A percentile compares a stretch with the other conserved stretches of the same genome.
Conservation (phyloP, 2,113 vertebrate genomes). For the Mystacornis crossleyi region DNA sequence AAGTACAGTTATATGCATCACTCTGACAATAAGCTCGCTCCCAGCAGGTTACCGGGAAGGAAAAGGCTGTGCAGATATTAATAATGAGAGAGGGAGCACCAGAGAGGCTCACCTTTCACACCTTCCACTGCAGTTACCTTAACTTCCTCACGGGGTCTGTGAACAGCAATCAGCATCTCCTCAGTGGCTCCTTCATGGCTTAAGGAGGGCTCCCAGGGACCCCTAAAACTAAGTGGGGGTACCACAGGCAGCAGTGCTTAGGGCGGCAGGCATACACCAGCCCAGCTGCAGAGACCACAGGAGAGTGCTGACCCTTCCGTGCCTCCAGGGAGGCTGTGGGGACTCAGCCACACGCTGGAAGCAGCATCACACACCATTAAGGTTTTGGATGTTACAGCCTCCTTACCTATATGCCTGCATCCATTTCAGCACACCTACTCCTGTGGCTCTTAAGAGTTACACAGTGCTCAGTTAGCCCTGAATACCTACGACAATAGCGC, state of each 20-base stretch:
- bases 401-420: background rate
- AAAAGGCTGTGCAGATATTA: background rate
- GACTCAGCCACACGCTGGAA: background rate
- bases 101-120: background rate
- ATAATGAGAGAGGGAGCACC: background rate
- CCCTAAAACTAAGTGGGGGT: background rate
- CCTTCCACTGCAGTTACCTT: background rate
- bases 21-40: background rate
- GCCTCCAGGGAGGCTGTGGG: no score
- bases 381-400: background rate
- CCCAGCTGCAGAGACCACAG: background rate
- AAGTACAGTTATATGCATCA: background rate
- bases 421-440: background rate
- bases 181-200: background rate
- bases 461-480: background rate
- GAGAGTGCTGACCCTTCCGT: rapidly evolving
- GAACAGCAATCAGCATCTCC: background rate
- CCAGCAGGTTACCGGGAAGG: background rate
- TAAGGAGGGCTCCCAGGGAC: background rate
- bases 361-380: background rate
- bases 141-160: background rate
- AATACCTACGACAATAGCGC: background rate
- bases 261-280: rapidly evolving
- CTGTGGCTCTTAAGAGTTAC: background rate
- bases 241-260: background rate